These are phyloP conservation scores for Taurulus bubalis DNA, from an alignment of 2,113 vertebrate genomes.

Conservation along the genomic window DNA sequence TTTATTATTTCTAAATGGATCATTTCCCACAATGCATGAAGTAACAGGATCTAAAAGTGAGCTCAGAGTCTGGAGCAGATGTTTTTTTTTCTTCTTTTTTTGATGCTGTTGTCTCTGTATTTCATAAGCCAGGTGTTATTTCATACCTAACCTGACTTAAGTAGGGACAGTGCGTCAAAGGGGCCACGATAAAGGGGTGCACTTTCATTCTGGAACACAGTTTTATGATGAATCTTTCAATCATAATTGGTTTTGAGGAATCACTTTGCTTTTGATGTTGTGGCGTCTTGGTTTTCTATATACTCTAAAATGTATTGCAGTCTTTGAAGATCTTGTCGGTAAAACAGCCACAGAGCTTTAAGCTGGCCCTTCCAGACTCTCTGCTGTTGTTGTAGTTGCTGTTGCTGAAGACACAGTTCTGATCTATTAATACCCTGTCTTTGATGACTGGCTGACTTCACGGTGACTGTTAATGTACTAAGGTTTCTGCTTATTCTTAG, in stretches of 20 bases:
- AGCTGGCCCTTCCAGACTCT: slow-evolving; percentile 47
- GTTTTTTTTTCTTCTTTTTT: slow-evolving; percentile 1
- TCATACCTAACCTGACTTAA: slow-evolving; percentile 43
- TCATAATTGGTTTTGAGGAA: slow-evolving; percentile 71
- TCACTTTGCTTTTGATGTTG: slow-evolving; percentile 40
- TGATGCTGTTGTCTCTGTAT: slow-evolving; percentile 25
- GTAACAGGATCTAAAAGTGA: slow-evolving; percentile 24
- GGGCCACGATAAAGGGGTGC: slow-evolving; percentile 45
- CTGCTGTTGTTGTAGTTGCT: slow-evolving; percentile 70
- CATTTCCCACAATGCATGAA: slow-evolving; percentile 46
- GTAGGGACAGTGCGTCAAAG: slow-evolving; percentile 20
- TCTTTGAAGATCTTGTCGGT: slow-evolving; percentile 45
- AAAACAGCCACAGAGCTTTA: slow-evolving; percentile 17
- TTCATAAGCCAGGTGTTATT: slow-evolving; percentile 57
- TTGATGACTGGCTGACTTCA: slow-evolving; percentile 78
- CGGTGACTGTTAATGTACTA: slow-evolving; percentile 76
- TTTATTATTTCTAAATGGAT: slow-evolving; percentile 51
- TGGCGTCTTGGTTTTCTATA: slow-evolving; percentile 38
- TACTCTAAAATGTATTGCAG: slow-evolving; percentile 16
- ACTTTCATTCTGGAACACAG: slow-evolving; percentile 43
- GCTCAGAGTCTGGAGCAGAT: slow-evolving; percentile 38
- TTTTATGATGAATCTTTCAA: slow-evolving; percentile 51
- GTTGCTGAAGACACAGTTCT: slow-evolving; percentile 70
- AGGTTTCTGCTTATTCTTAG: slow-evolving; percentile 84
- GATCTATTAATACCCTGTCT: slow-evolving; percentile 78